Evolutionary conservation across 2,797 vertebrate species (phyloP).

Genomic region (Gymnopithys bicolor): DNA sequence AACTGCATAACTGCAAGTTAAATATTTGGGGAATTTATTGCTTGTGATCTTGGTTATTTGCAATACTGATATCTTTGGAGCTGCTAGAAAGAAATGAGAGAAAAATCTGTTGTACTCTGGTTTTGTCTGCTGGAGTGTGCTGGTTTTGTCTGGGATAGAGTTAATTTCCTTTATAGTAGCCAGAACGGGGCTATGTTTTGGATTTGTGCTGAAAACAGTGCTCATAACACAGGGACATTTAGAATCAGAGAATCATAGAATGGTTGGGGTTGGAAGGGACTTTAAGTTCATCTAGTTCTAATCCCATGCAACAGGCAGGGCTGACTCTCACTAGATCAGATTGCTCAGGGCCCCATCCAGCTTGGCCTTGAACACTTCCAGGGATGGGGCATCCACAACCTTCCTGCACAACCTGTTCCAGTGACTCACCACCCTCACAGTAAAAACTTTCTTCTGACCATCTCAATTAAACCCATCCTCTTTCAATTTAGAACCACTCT

Average conservation of each 20-base stretch:
- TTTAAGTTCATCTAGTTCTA: neutral
- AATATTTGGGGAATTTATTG: neutral
- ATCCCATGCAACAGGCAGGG: neutral
- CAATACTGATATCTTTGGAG: neutral
- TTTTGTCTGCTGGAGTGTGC: neutral
- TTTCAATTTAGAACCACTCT: neutral
- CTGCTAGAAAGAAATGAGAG: neutral
- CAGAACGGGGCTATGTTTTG: neutral
- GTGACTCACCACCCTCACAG: neutral
- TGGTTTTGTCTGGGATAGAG: neutral
- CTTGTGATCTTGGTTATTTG: constrained; percentile 19
- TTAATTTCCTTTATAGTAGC: neutral
- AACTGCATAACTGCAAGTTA: neutral
- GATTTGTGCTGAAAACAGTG: neutral
- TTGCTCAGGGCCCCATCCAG: neutral
- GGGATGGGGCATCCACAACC: neutral
- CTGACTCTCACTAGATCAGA: neutral
- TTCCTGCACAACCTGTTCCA: neutral
- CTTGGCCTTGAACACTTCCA: neutral
- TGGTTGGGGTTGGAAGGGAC: neutral
- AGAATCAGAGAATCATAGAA: neutral
- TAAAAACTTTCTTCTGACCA: neutral
- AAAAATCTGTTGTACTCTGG: neutral
- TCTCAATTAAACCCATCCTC: neutral
- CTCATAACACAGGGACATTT: neutral